phyloP scores from a whole-genome alignment of 2,113 vertebrate species.

The Passer domesticus region DNA sequence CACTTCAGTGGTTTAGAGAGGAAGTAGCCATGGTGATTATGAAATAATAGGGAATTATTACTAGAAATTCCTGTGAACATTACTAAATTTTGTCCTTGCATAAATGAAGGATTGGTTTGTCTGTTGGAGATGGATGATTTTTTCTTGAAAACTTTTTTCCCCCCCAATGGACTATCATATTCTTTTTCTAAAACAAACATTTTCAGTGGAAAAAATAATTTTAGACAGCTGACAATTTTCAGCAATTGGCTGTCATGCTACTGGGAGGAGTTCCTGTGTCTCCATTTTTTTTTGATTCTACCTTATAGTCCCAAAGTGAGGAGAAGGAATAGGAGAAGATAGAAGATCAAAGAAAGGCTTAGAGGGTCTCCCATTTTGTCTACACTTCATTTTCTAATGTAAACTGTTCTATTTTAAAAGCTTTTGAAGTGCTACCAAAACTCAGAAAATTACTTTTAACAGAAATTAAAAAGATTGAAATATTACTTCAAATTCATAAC shows the following conservation, averaged over 20 bases:
- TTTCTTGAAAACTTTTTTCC: background rate
- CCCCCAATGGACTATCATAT: background rate
- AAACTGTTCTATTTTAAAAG: background rate
- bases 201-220: background rate
- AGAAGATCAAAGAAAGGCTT: background rate
- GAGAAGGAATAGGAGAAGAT: fast-evolving
- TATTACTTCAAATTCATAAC: background rate
- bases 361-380: background rate
- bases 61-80: background rate
- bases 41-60: background rate
- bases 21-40: background rate
- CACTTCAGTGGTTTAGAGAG: background rate
- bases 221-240: background rate
- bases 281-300: background rate
- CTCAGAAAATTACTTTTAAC: background rate
- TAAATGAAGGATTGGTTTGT: background rate
- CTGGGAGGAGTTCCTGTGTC: background rate
- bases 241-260: background rate
- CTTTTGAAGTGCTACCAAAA: background rate
- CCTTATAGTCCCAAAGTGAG: background rate
- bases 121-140: background rate
- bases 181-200: background rate
- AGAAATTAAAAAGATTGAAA: background rate
- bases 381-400: background rate
- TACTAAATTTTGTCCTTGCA: background rate